Base-by-base conservation (phyloP, 2,888 invertebrate species). In the Actias luna region DNA sequence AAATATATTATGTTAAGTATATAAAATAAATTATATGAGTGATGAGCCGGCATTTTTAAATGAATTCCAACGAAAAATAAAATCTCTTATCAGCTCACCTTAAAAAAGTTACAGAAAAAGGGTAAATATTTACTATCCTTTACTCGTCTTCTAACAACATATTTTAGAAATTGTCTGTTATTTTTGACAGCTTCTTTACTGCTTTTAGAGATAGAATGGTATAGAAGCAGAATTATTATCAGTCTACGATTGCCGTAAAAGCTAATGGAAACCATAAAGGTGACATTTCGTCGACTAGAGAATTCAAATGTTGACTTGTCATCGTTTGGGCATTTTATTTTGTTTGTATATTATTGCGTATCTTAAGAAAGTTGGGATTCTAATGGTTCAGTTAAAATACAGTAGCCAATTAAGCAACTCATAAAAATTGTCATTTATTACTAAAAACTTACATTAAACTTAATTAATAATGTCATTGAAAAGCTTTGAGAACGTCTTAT, bases 221-320 rank as follows among this genome's bases (percentile, higher is more conserved):
- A 16, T 39, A 58, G 31, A 18, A 62, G 39, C 57, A 18, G 39
- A 57, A 29, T 61, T n/a, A 31, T 39, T 57, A 58, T 62, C 61
- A 31, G 39, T 16, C 5, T 22, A 50, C n/a, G 55, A 27, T 25
- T 58, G 31, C 33, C 58, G 42, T 62, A 42, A 58, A 62, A 62
- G 57, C 61, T 61, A 39, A 61, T 25, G 57, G 31, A 61, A 61
- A 33, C 58, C 25, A 8, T 36, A 61, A 58, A 33, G 57, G 31
- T 39, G 29, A 61, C 39, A 42, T 29, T 14, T 50, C 46, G 1
- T 31, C 10, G 31, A 31, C 14, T 39, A 31, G 16, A 25, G 36
- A 55, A 55, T 57, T 42, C 10, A 57, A 18, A 27, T n/a, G 39
- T 33, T 39, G 29, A 36, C 31, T 57, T 39, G 39, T 61, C 22